Base-by-base conservation (phyloP, 2,888 invertebrate species). In the Lochmaea crataegi region DNA sequence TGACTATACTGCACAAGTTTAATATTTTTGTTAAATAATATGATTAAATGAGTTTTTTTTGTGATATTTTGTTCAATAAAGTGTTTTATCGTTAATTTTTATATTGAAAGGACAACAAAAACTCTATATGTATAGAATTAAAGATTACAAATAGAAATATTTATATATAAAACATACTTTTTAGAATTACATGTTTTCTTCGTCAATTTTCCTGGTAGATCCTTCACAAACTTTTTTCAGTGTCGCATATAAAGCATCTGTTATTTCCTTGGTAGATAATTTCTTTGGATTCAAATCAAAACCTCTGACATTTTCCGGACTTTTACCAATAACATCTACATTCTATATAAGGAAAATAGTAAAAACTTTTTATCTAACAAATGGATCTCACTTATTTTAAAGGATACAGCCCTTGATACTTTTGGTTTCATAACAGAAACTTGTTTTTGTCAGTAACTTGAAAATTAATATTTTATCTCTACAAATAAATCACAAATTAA, bases 1-100 rank as follows among this genome's bases (percentile, higher is more conserved):
- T 73, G 38, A 79, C 77, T 70, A 72, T 81, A 51, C 65, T 81
- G 53, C 79, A 80, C 75, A 80, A 78, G 51, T 76, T 77, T 65
- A 72, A 56, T 48, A 60, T 68, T 42, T 56, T 71, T 32, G 18
- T 48, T 9, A 71, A 71, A 16, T 71, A 60, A 53, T 10, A 2
- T n/a, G 7, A 18, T 22, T 32, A 51, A 53, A 7, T 51, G 2
- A 56, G 14, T 58, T 26, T 68, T n/a, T 38, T 58, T 16, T 60
- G 45, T 58, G 42, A 51, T n/a, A 38, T 66, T 38, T 10, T 26
- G 12, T 51, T 57, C 16, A 45, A 26, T 58, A 22, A 18, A 26
- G 38, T 60, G 14, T n/a, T 60, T 11, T 58, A 12, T 58, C 32
- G 26, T 3, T 26, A 26, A 26, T 26, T 26, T 26, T 26, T 22